Conservation (phyloP, 2,888 invertebrate species). For the Phyto melanocephala region DNA sequence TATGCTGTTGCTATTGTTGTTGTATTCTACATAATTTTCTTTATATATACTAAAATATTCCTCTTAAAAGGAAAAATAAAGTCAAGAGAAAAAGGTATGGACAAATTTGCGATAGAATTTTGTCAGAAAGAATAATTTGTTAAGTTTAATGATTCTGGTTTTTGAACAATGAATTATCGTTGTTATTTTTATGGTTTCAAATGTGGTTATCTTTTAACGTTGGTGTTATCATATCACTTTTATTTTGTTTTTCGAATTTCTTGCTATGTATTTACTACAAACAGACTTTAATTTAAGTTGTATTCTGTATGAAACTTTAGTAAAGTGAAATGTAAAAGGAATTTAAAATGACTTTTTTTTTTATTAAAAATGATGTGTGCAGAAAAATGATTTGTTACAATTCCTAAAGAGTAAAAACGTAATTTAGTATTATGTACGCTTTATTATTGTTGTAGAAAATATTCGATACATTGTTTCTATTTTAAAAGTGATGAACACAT, state of each 20-base stretch:
- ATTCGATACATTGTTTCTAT: no score
- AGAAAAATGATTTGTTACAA: constrained; percentile 30
- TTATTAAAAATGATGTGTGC: constrained; percentile 26
- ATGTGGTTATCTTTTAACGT: constrained; percentile 20
- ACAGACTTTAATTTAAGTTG: no score
- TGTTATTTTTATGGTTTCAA: neutral
- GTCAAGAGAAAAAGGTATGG: neutral
- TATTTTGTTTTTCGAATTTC: neutral
- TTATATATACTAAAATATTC: neutral
- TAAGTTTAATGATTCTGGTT: no score
- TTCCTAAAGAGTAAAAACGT: neutral
- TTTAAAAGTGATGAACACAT: no score
- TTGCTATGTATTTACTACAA: neutral
- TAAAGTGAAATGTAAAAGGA: neutral
- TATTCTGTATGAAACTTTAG: no score
- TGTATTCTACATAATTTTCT: constrained; percentile 11
- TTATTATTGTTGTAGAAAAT: no score
- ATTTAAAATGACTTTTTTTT: neutral
- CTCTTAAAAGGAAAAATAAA: neutral
- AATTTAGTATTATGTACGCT: no score
- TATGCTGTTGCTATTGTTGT: constrained; percentile 1
- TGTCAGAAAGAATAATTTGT: neutral
- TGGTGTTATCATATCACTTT: constrained; percentile 21
- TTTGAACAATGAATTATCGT: constrained; percentile 16
- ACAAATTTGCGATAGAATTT: neutral